These are phyloP conservation scores for Pachyramphus minor DNA, from an alignment of 2,113 vertebrate genomes.

Conservation along the genomic window DNA sequence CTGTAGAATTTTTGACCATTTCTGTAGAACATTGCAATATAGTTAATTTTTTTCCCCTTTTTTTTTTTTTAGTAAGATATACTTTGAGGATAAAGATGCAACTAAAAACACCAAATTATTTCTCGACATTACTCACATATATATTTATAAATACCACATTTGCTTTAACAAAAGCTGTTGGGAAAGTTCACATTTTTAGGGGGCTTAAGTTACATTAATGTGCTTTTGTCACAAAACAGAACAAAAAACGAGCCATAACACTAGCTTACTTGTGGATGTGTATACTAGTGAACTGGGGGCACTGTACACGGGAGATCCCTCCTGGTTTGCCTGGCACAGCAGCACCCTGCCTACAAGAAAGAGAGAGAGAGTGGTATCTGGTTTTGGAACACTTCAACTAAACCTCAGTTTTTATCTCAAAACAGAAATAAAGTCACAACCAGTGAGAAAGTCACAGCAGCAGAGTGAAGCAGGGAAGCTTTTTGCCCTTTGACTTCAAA, in stretches of 20 bases:
- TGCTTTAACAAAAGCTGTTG: not conserved
- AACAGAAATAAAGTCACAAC: slow-evolving; percentile 22
- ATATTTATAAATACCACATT: not conserved
- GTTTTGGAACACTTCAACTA: slow-evolving; percentile 57
- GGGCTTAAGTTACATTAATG: slow-evolving; percentile 31
- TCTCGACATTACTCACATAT: not conserved
- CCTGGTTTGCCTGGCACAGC: slow-evolving; percentile 83
- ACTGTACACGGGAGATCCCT: slow-evolving; percentile 83
- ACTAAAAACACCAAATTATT: not conserved
- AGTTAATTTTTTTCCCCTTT: not conserved
- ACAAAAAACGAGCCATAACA: slow-evolving; percentile 44
- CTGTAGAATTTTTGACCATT: not conserved
- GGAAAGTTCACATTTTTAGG: slow-evolving; percentile 28
- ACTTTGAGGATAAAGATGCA: not conserved
- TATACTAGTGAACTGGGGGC: slow-evolving; percentile 85
- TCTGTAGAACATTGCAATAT: not conserved
- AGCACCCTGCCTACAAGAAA: slow-evolving; percentile 82
- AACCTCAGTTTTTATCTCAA: slow-evolving; percentile 10
- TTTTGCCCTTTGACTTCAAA: not conserved
- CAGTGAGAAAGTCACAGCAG: not conserved
- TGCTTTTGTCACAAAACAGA: slow-evolving; percentile 67
- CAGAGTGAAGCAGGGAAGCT: not conserved
- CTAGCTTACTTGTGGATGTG: slow-evolving; percentile 83
- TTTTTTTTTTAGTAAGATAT: not conserved
- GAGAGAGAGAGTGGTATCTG: slow-evolving; percentile 71